Evolutionary conservation across 2,888 invertebrate genomes (phyloP), one percentile per base, ranked within the genome.

Genomic region (Trimorus sp.): DNA sequence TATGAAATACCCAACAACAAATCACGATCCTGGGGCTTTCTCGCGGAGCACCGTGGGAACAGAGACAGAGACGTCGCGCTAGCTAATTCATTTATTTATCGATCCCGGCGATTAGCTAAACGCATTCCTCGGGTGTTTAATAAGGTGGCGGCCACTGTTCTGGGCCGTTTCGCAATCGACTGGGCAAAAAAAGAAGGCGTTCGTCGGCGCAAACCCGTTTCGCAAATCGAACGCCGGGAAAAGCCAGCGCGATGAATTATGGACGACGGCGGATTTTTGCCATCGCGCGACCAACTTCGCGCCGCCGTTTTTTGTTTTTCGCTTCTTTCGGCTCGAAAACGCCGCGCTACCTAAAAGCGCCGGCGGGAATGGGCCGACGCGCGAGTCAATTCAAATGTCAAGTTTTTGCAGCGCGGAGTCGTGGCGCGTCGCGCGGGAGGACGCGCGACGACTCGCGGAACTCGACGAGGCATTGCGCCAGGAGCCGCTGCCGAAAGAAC

Each of bases 401-500:
- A 59, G 84, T 56, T 40, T 63, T 59, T 87, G 86, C 79, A 89
- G 87, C 56, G 78, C 83, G 9, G 84, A 89, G 74, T 51, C 88
- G 86, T 91, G 90, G 90, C 83, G 89, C 5, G 68, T 85, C 8
- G 77, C 88, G 49, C 85, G 84, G 62, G 81, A 83, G 38, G 88
- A 89, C 40, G 66, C 87, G 40, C 85, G 87, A 40, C 86, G 86
- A 26, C 51, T 91, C 14, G 75, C 88, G 59, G 59, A 79, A 16
- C 58, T 86, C 60, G 91, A 91, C 76, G 59, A 77, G 15, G 42
- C 16, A 9, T 56, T 87, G 5, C 84, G 85, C 66, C 36, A 77
- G 4, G 42, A 49, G 4, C 15, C 65, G 38, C 66, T 73, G 0
- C 77, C 84, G 14, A 69, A 62, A 54, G 53, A 49, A 0, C 80